Conservation (phyloP, 2,888 invertebrate species). For the Drosophila imparisetae region DNA sequence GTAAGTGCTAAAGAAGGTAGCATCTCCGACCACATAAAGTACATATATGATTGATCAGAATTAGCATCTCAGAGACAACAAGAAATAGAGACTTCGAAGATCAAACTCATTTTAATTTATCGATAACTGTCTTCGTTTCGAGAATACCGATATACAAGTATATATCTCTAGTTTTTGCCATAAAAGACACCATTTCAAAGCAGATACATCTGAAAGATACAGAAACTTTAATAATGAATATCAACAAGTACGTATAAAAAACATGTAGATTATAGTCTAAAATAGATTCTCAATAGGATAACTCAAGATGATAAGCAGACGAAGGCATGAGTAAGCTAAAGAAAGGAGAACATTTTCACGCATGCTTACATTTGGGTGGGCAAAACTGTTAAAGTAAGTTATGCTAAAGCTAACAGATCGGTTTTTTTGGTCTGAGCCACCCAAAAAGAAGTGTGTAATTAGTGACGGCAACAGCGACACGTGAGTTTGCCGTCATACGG, state of each 20-base stretch:
- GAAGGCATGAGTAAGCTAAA: too few species aligned
- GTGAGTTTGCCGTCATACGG: conserved; percentile 16
- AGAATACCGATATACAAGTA: neutral
- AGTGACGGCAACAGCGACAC: conserved; percentile 21
- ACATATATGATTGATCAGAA: neutral
- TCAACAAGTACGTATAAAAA: neutral
- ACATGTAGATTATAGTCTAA: neutral
- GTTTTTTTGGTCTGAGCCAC: neutral
- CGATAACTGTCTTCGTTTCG: neutral
- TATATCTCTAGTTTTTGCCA: neutral
- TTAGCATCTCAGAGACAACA: neutral
- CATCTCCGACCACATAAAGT: neutral
- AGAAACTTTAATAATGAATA: neutral
- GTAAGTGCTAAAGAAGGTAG: neutral
- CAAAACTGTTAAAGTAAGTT: neutral
- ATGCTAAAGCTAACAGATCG: neutral
- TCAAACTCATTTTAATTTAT: neutral
- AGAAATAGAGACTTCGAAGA: neutral
- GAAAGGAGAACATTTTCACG: neutral
- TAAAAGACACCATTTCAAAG: neutral
- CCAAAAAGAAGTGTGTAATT: conserved; percentile 23
- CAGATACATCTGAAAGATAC: neutral
- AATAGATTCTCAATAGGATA: neutral
- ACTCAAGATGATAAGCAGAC: neutral
- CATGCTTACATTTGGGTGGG: neutral